Percentiles rank a stretch among this genome's conserved stretches.
Conservation (phyloP, 2,797 vertebrate species). For the Phylloscopus collybita region DNA sequence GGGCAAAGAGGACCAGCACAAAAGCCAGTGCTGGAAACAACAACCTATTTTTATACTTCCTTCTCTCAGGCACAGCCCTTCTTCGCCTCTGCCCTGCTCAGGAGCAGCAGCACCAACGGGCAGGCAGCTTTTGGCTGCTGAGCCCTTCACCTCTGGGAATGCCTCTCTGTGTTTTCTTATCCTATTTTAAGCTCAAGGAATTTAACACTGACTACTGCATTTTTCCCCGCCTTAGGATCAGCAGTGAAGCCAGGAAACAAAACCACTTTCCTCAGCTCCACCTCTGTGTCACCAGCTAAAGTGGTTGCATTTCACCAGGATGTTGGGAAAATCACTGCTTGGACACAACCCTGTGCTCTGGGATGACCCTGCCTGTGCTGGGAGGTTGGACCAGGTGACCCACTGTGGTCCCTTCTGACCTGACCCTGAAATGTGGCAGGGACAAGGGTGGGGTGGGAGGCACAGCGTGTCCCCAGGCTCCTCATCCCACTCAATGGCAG, state of each 20-base stretch:
- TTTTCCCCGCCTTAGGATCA: background rate
- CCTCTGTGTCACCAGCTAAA: background rate
- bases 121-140: constrained; percentile 11
- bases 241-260: background rate
- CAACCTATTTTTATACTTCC: constrained; percentile 16
- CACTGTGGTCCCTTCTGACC: background rate
- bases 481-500: fast-evolving
- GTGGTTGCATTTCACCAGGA: background rate
- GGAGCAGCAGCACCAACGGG: background rate
- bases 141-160: constrained; percentile 11
- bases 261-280: background rate
- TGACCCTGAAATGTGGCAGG: background rate
- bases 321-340: background rate
- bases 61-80: background rate
- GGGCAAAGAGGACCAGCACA: background rate
- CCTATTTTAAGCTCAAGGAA: constrained; percentile 42
- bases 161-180: background rate
- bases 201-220: constrained; percentile 17
- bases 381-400: background rate
- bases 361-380: background rate
- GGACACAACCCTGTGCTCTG: background rate
- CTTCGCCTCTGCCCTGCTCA: background rate
- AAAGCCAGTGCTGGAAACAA: background rate
- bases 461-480: fast-evolving
- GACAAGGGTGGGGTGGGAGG: background rate